Conservation (phyloP, 1,140 invertebrate species). For the Euura lappo region DNA sequence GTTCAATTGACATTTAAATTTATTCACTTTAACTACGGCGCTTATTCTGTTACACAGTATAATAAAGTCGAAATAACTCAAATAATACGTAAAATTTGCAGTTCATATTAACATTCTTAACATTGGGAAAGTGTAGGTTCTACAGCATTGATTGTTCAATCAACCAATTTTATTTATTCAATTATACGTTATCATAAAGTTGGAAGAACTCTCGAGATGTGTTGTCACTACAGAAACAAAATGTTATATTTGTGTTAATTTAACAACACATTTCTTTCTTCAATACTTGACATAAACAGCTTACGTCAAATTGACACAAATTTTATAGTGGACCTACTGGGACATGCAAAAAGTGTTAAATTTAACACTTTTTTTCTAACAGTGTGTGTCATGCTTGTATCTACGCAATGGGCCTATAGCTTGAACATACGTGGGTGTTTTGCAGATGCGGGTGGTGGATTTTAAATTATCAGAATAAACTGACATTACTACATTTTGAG, state of each 20-base stretch:
- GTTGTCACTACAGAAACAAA: not conserved
- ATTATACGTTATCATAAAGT: not conserved
- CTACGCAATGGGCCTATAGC: too few relatives aligned
- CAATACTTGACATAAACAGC: not conserved
- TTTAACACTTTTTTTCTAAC: too few relatives aligned
- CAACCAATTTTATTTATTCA: not conserved
- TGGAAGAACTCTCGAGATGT: not conserved
- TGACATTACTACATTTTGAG: too few relatives aligned
- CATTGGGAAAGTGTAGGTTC: not conserved
- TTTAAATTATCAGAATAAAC: too few relatives aligned
- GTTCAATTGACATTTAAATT: not conserved
- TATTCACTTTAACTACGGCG: not conserved
- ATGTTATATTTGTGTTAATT: not conserved
- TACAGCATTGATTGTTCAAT: not conserved
- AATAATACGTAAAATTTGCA: not conserved
- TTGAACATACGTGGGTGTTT: too few relatives aligned
- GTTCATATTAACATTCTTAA: not conserved
- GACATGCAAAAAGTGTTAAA: not conserved
- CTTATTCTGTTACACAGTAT: not conserved
- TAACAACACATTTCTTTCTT: not conserved
- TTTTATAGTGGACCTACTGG: constrained; percentile 2
- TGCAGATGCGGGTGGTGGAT: too few relatives aligned
- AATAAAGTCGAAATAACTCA: not conserved
- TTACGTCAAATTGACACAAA: not conserved
- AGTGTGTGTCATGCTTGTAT: too few relatives aligned